These are phyloP conservation scores for Tenrec ecaudatus DNA, from an alignment of 2,113 vertebrate species.

Conservation along the genomic window DNA sequence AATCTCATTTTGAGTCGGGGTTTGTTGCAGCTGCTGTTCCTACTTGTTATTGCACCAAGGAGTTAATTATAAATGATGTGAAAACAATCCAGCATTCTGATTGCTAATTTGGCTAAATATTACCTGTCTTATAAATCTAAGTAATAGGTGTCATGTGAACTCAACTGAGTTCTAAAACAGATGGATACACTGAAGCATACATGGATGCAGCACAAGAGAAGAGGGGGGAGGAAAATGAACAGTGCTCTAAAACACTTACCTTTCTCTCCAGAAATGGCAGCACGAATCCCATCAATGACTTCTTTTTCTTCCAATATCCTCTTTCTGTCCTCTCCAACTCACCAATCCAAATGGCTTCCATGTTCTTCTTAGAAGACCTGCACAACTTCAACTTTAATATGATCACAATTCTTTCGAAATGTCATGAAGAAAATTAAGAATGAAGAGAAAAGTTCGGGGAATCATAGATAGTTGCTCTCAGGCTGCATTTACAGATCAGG, in stretches of 20 bases:
- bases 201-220: background rate
- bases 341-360: too few species aligned
- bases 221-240: background rate
- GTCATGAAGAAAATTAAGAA: too few species aligned
- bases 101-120: constrained; percentile 79
- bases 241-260: constrained; percentile 6
- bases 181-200: constrained; percentile 64
- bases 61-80: constrained; percentile 78
- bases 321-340: too few species aligned
- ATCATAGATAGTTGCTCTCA: too few species aligned
- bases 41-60: constrained; percentile 74
- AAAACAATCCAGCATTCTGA: constrained; percentile 76
- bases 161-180: constrained; percentile 67
- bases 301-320: too few species aligned
- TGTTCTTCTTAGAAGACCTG: too few species aligned
- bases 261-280: constrained; percentile 24
- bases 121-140: constrained; percentile 80
- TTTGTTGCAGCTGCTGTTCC: constrained; percentile 66
- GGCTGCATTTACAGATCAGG: too few species aligned
- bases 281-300: background rate
- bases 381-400: too few species aligned
- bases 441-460: too few species aligned
- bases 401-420: too few species aligned
- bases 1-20: background rate
- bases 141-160: constrained; percentile 74